phyloP scores from a whole-genome alignment of 1,140 invertebrate species.

The Drosophila asahinai region DNA sequence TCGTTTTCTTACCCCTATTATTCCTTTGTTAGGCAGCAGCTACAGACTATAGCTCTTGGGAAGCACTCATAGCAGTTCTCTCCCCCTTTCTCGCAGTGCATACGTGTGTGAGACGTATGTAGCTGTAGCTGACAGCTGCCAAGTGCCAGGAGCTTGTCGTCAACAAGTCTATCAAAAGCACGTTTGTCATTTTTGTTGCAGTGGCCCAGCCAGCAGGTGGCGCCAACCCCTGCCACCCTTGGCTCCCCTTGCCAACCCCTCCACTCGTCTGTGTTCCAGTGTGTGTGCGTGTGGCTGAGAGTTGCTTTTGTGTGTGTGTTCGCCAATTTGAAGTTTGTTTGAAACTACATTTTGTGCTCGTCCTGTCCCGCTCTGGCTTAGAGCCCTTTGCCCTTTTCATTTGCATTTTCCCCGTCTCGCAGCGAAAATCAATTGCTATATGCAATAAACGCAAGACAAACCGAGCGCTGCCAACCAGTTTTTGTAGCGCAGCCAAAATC shows the following conservation, averaged over 20 bases:
- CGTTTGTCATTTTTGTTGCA: conserved; percentile 82
- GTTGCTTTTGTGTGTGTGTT: conserved; percentile 49
- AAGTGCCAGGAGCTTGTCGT: conserved; percentile 81
- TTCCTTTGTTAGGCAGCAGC: no score
- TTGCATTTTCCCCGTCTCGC: conserved; percentile 59
- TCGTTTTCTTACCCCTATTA: no score
- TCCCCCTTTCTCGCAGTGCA: background rate
- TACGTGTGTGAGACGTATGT: conserved; percentile 25
- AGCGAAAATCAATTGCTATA: conserved; percentile 73
- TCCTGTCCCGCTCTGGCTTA: conserved; percentile 7
- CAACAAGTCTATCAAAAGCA: conserved; percentile 84
- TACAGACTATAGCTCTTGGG: no score
- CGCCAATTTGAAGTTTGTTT: conserved; percentile 72
- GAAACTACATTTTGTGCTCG: conserved; percentile 61
- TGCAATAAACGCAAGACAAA: conserved; percentile 52
- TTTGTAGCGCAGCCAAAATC: conserved; percentile 31
- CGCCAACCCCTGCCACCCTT: conserved; percentile 7
- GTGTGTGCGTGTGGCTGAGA: conserved; percentile 31
- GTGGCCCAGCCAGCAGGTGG: conserved; percentile 18
- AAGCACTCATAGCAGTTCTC: background rate
- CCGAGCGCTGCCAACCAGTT: conserved; percentile 33
- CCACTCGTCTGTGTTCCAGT: conserved; percentile 6
- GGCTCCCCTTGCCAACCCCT: background rate
- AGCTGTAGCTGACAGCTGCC: conserved; percentile 75
- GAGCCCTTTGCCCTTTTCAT: conserved; percentile 63